Percentiles rank a stretch among this genome's conserved stretches.
Evolutionary conservation across 2,888 invertebrate genomes (phyloP).

Genomic region (Galeruca laticollis): DNA sequence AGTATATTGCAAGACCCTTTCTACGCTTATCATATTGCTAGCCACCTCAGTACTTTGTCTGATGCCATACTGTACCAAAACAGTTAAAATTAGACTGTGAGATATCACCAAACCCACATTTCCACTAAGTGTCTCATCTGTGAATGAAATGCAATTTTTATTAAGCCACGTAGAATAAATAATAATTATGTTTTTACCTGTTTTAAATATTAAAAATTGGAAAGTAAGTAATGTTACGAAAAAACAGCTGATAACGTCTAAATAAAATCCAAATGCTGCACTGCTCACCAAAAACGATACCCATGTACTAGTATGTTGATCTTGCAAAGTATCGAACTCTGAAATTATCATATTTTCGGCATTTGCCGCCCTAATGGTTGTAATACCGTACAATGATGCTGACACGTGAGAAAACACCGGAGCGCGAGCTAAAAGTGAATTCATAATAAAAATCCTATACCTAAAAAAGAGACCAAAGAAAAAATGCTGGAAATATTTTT

Average conservation of each 20-base stretch:
- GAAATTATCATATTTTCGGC: slow-evolving; percentile 79
- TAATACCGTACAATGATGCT: slow-evolving; percentile 85
- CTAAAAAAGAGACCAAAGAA: neutral
- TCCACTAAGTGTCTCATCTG: slow-evolving; percentile 69
- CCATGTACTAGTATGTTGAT: slow-evolving; percentile 76
- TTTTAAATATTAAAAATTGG: slow-evolving; percentile 73
- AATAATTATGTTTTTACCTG: slow-evolving; percentile 64
- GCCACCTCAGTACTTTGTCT: slow-evolving; percentile 83
- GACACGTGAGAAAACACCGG: slow-evolving; percentile 93
- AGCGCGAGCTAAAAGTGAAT: slow-evolving; percentile 66
- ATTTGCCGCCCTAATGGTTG: slow-evolving; percentile 85
- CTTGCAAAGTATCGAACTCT: slow-evolving; percentile 82
- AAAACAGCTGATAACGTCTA: slow-evolving; percentile 73
- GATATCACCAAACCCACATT: slow-evolving; percentile 81
- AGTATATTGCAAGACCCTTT: slow-evolving; percentile 84
- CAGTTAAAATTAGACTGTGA: slow-evolving; percentile 80
- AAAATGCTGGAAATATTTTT: no score
- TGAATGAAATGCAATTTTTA: slow-evolving; percentile 8
- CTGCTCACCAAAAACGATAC: slow-evolving; percentile 73
- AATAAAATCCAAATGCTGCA: slow-evolving; percentile 75
- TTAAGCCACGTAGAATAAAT: neutral
- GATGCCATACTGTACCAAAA: slow-evolving; percentile 85
- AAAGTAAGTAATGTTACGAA: slow-evolving; percentile 75
- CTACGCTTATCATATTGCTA: no score
- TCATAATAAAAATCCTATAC: neutral